These are phyloP conservation scores for Chroicocephalus ridibundus DNA, from an alignment of 2,113 vertebrate species.

Conservation along the genomic window DNA sequence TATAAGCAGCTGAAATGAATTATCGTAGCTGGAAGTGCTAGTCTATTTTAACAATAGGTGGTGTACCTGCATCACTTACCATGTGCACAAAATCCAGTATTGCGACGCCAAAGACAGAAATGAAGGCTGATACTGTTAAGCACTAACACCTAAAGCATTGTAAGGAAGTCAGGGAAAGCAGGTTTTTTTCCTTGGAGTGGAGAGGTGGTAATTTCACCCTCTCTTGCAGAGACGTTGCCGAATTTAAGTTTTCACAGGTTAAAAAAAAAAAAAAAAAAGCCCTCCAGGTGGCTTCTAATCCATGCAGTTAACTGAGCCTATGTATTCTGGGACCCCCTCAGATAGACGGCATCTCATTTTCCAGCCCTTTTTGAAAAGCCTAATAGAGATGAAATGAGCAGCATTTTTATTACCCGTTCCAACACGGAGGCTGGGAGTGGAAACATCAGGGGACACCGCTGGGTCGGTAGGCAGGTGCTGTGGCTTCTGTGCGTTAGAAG, in stretches of 20 bases:
- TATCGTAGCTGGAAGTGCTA: neutral
- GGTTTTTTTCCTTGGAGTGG: neutral
- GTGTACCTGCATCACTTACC: neutral
- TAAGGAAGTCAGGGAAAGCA: neutral
- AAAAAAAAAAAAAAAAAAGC: neutral
- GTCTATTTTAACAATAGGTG: slow-evolving; percentile 2
- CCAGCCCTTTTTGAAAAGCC: neutral
- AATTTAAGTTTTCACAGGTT: neutral
- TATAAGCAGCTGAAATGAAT: neutral
- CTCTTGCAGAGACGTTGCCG: neutral
- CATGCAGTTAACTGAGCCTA: neutral
- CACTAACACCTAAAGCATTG: neutral
- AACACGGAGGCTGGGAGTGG: neutral
- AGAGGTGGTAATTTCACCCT: neutral
- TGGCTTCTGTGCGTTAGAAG: neutral
- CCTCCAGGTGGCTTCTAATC: neutral
- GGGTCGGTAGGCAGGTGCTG: neutral
- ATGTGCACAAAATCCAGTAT: neutral
- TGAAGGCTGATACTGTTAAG: neutral
- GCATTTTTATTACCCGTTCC: neutral
- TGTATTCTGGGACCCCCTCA: neutral
- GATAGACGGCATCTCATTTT: neutral
- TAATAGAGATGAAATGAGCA: neutral
- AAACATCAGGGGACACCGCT: neutral
- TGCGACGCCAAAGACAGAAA: neutral